These are phyloP conservation scores for Ctenosaura bakeri DNA, from an alignment of 2,797 vertebrate species.

Conservation along the genomic window DNA sequence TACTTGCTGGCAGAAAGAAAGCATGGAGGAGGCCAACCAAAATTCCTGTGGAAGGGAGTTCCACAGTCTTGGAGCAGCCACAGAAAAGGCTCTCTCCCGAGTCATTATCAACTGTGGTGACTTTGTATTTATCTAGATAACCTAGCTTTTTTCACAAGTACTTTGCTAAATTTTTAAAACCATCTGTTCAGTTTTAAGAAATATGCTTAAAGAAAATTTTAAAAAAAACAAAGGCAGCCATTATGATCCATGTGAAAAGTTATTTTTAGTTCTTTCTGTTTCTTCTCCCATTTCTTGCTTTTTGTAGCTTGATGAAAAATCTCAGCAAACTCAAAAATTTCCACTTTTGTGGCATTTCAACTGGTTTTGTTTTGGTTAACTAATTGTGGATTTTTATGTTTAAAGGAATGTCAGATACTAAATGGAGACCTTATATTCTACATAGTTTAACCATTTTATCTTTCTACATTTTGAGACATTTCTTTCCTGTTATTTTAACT, in stretches of 20 bases:
- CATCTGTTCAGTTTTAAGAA: background rate
- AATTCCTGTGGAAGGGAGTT: too few relatives aligned
- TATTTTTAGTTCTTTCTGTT: background rate
- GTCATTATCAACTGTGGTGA: too few relatives aligned
- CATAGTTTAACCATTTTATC: background rate
- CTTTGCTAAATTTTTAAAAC: background rate
- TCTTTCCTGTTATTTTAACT: background rate
- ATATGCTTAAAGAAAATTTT: background rate
- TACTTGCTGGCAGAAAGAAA: too few relatives aligned
- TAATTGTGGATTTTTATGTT: background rate
- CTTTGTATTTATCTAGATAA: accelerated
- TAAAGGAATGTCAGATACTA: background rate
- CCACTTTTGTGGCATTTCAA: background rate
- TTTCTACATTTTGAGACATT: background rate
- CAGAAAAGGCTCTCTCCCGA: too few relatives aligned
- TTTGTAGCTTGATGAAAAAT: background rate
- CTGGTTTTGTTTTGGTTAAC: background rate
- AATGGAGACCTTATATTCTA: background rate
- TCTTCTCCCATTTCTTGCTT: background rate
- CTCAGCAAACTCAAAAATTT: background rate
- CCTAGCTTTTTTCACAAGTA: accelerated
- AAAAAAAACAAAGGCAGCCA: background rate
- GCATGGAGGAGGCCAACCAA: too few relatives aligned
- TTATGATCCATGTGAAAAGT: background rate
- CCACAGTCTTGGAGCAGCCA: too few relatives aligned